A percentile compares a stretch with the other conserved stretches of the same genome.
These are phyloP conservation scores for Penaeus chinensis DNA, from an alignment of 1,140 invertebrate species.

Conservation along the genomic window DNA sequence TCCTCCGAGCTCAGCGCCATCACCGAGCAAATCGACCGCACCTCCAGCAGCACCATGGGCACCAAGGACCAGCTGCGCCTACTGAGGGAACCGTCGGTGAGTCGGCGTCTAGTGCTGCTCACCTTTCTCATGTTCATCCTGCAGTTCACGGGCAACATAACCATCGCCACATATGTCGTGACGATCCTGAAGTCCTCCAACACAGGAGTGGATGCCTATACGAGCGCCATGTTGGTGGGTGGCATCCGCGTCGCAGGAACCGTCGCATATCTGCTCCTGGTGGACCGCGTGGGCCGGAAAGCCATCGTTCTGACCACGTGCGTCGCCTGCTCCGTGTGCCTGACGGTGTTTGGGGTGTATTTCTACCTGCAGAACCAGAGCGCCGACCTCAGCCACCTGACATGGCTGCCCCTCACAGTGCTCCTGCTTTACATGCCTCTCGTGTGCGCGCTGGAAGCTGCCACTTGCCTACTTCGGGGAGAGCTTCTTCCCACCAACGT, in stretches of 20 bases:
- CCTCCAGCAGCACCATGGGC: slow-evolving; percentile 5
- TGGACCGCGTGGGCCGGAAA: slow-evolving; percentile 47
- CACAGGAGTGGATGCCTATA: slow-evolving; percentile 35
- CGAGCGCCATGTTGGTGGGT: slow-evolving; percentile 48
- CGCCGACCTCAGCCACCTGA: slow-evolving; percentile 11
- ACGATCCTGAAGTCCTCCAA: slow-evolving; percentile 56
- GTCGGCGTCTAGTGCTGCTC: slow-evolving; percentile 41
- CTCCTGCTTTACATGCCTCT: slow-evolving; percentile 52
- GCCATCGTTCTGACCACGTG: slow-evolving; percentile 27
- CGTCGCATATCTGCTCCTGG: slow-evolving; percentile 37
- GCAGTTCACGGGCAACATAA: slow-evolving; percentile 58
- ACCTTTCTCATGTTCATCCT: slow-evolving; percentile 44
- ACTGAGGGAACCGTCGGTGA: slow-evolving; percentile 33
- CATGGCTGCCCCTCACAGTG: slow-evolving; percentile 51
- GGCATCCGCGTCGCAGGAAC: slow-evolving; percentile 43
- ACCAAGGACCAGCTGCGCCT: slow-evolving; percentile 47
- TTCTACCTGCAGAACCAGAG: slow-evolving; percentile 42
- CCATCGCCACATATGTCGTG: slow-evolving; percentile 53
- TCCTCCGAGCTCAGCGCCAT: slow-evolving; percentile 40
- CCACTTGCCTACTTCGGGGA: slow-evolving; percentile 41
- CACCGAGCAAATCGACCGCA: slow-evolving; percentile 35
- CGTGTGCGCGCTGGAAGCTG: slow-evolving; percentile 21
- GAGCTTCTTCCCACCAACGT: slow-evolving; percentile 55
- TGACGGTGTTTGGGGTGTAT: slow-evolving; percentile 50
- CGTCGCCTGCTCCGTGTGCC: slow-evolving; percentile 17